These are phyloP conservation scores for Drosophila nigromelanica DNA, from an alignment of 1,140 invertebrate species.

Conservation along the genomic window DNA sequence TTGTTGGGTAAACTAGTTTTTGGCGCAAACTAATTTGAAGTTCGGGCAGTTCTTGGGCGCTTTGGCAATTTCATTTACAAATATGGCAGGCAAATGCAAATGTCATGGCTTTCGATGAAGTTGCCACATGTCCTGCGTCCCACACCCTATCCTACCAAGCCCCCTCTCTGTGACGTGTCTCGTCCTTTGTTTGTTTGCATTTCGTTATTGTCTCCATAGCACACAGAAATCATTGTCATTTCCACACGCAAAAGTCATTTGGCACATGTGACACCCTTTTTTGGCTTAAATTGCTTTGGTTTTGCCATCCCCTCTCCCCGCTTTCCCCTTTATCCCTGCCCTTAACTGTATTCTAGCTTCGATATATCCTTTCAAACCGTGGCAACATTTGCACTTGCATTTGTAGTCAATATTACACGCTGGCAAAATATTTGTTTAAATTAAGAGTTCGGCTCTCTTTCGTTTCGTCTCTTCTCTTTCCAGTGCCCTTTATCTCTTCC, in stretches of 20 bases:
- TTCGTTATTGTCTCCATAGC: conserved; percentile 77
- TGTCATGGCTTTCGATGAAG: conserved; percentile 71
- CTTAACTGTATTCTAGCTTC: conserved; percentile 11
- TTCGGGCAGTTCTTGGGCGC: conserved; percentile 34
- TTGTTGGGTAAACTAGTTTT: conserved; percentile 59
- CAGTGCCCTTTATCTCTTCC: neutral
- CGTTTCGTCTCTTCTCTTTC: too few species aligned
- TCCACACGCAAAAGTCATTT: conserved; percentile 82
- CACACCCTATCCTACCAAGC: neutral
- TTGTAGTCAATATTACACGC: conserved; percentile 81
- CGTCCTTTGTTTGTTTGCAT: conserved; percentile 71
- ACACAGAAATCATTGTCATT: conserved; percentile 78
- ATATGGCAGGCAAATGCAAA: conserved; percentile 82
- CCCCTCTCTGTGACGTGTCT: conserved; percentile 21
- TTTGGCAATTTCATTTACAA: conserved; percentile 76
- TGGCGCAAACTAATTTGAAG: conserved; percentile 76
- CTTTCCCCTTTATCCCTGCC: conserved; percentile 5
- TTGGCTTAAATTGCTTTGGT: conserved; percentile 78
- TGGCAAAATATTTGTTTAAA: conserved; percentile 77
- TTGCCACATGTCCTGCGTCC: conserved; percentile 58
- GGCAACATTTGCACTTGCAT: conserved; percentile 83
- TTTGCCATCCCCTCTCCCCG: neutral
- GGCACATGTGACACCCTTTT: conserved; percentile 82
- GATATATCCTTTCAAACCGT: conserved; percentile 68
- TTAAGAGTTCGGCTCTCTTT: conserved; percentile 50